Base-by-base conservation (phyloP, 2,888 invertebrate genomes). In the Andrena camellia region DNA sequence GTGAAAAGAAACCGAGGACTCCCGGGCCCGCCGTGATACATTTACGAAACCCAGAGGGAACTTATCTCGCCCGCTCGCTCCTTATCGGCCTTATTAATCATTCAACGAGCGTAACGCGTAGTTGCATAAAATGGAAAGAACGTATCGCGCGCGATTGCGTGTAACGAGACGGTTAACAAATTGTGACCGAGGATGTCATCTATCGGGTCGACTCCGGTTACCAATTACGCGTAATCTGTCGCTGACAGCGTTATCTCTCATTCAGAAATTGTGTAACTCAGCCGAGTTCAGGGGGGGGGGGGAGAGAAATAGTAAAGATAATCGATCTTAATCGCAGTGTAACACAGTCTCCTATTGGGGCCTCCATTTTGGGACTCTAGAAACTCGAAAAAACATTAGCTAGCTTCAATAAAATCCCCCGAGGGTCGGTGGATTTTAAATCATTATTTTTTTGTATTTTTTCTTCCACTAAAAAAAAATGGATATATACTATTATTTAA, bases 51-150 rank as follows among this genome's bases (percentile, higher is more conserved):
- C 42, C 6, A 6, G 31, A 23, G 63, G n/a, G 54, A 75, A 76
- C 48, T 68, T 68, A 76, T 78, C 78, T 68, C 8, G 57, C 63
- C 31, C 59, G 66, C 70, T 26, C 60, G 3, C 66, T 57, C 17
- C 62, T 83, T 83, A 83, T 83, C 83, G 59, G 48, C 4, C 83
- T 63, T 72, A 83, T 83, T 83, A 83, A 83, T 77, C 83, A 83
- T 83, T 83, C 83, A 76, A 72, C 71, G 31, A 68, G 72, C 62
- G 83, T 71, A 83, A 75, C 76, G 52, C 62, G 57, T 57, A 67
- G 70, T 62, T 69, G 86, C 62, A 66, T 52, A 68, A 86, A 75
- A 72, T 64, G 67, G 64, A 84, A 86, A 77, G 77, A 68, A 74
- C 60, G 70, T 68, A 74, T 85, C 57, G 23, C 60, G 78, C 72